These are phyloP conservation scores for Phoebastria nigripes DNA, from an alignment of 2,797 vertebrate genomes.

Conservation along the genomic window DNA sequence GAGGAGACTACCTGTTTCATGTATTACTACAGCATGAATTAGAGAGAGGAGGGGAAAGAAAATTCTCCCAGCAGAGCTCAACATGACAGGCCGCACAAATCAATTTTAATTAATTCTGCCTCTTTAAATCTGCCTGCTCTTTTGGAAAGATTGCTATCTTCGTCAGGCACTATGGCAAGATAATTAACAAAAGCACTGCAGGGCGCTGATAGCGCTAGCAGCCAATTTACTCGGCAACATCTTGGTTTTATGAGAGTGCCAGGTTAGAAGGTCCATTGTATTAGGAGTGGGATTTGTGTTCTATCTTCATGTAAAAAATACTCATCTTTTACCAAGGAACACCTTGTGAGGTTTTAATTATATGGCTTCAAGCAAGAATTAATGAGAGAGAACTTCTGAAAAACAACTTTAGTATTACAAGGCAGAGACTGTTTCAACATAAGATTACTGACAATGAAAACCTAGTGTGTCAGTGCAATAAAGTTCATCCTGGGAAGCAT, in stretches of 20 bases:
- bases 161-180: slow-evolving; percentile 50
- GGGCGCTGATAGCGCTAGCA: slow-evolving; percentile 37
- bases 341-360: slow-evolving; percentile 18
- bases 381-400: slow-evolving; percentile 18
- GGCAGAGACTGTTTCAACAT: background rate
- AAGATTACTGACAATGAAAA: background rate
- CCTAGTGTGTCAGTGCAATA: background rate
- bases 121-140: slow-evolving; percentile 69
- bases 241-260: background rate
- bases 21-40: slow-evolving; percentile 32
- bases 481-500: background rate
- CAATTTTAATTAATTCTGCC: slow-evolving; percentile 78
- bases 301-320: slow-evolving; percentile 1
- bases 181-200: slow-evolving; percentile 70
- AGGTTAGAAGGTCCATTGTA: slow-evolving; percentile 13
- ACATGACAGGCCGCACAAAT: slow-evolving; percentile 63
- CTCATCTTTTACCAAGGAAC: background rate
- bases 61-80: slow-evolving; percentile 38
- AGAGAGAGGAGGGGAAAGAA: slow-evolving; percentile 16
- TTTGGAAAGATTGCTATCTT: slow-evolving; percentile 72
- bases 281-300: background rate
- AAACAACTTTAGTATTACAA: background rate
- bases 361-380: slow-evolving; percentile 18
- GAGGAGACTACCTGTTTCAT: slow-evolving; percentile 38
- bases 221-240: slow-evolving; percentile 31